Conservation (phyloP, 2,888 invertebrate genomes). For the Lasius fuliginosus region DNA sequence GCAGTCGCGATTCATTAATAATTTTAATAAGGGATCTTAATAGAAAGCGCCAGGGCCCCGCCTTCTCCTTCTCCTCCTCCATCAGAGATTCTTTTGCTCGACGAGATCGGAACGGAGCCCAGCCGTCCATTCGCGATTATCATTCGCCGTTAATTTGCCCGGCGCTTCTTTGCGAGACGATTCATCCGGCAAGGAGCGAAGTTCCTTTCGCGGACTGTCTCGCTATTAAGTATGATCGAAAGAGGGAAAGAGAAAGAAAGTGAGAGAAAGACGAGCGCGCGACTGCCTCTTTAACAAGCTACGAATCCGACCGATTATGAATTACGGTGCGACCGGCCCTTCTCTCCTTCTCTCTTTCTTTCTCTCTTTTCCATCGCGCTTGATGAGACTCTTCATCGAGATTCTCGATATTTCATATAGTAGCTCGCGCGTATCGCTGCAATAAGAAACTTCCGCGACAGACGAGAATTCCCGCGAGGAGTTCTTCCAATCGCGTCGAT, state of each 20-base stretch:
- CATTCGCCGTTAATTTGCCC: conserved; percentile 52
- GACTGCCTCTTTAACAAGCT: conserved; percentile 48
- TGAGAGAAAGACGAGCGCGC: not conserved
- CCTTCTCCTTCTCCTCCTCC: conserved; percentile 10
- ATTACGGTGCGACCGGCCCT: conserved; percentile 2
- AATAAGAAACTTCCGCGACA: conserved; percentile 45
- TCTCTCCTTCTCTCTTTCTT: not conserved
- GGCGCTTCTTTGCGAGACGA: conserved; percentile 25
- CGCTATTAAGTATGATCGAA: conserved; percentile 46
- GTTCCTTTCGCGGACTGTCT: conserved; percentile 42
- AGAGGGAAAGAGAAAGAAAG: not conserved
- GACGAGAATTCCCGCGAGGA: not conserved
- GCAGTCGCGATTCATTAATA: conserved; percentile 67
- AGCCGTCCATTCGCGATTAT: conserved; percentile 58
- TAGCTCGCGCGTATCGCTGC: not conserved
- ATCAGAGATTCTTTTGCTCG: conserved; percentile 29
- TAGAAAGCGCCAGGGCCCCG: conserved; percentile 24
- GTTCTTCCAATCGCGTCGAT: conserved; percentile 22
- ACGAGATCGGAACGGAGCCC: conserved; percentile 51
- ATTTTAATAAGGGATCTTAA: conserved; percentile 67
- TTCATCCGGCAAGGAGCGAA: conserved; percentile 41
- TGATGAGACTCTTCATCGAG: conserved; percentile 46
- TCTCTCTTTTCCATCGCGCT: not conserved
- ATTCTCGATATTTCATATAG: conserved; percentile 48
- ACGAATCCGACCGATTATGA: conserved; percentile 32